Base-by-base conservation (phyloP, 2,888 invertebrate species). In the Syrphus vitripennis region DNA sequence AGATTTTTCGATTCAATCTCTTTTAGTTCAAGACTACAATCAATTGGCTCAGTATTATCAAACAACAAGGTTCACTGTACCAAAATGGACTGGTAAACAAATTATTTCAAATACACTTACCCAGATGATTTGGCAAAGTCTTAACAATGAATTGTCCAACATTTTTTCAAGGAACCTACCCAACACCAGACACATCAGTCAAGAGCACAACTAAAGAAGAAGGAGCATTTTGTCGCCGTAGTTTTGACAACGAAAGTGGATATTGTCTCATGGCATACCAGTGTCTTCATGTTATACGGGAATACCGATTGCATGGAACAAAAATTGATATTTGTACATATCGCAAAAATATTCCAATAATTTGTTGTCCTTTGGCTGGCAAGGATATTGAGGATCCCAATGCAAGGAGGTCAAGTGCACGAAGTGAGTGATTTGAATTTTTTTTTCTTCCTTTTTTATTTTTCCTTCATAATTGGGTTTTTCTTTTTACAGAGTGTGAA, bases 401-500 rank as follows among this genome's bases (percentile, higher is more conserved):
- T 4, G 42, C 72, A 31, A 90, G 89, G 71, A 88, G 92, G 3
- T 89, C 91, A 1, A 92, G 92, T 83, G 92, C 90, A 24, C 88
- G 87, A 79, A 92, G 92, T 92, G 81, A 82, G 89, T n/a, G n/a
- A n/a, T 89, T 45, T 12, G 1, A 3, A 0, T 26, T 4, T 24
- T 9, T 61, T 10, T 4, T n/a, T 4, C 2, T 59, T 14, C 0
- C n/a, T n/a, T n/a, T n/a, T n/a, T n/a, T n/a, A n/a, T n/a, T n/a
- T n/a, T n/a, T n/a, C n/a, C n/a, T n/a, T n/a, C n/a, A n/a, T 26
- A 0, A 6, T 37, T 61, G 10, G 4, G 12, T 40, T 42, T 67
- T 76, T 75, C 31, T n/a, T 34, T 74, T 77, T 74, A 0, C 45
- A 94, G 94, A 94, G 92, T 94, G 94, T 87, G 91, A 92, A 61